phyloP scores from a whole-genome alignment of 2,797 vertebrate species.

The Mus spretus region DNA sequence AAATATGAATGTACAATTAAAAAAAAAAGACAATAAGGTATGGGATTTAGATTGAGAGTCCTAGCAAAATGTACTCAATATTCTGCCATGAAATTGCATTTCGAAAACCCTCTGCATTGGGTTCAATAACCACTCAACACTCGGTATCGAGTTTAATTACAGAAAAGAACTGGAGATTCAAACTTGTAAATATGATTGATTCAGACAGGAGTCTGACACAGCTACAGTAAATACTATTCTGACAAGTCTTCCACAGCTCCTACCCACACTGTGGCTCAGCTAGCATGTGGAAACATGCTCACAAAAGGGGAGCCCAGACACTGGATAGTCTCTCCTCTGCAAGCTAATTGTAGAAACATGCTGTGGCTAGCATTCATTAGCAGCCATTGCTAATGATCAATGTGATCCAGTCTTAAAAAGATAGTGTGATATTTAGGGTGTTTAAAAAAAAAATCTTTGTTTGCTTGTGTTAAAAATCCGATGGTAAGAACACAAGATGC shows the following conservation, averaged over 20 bases:
- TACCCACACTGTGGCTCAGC: background rate
- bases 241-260: background rate
- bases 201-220: background rate
- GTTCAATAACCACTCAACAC: background rate
- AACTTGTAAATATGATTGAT: background rate
- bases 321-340: background rate
- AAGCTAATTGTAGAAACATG: background rate
- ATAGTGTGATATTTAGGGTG: background rate
- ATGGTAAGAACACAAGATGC: background rate
- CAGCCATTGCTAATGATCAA: background rate
- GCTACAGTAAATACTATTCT: background rate
- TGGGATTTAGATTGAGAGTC: background rate
- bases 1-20: background rate
- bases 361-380: background rate
- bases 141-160: slow-evolving; percentile 9
- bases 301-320: background rate
- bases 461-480: background rate
- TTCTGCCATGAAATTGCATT: background rate
- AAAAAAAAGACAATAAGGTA: background rate
- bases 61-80: background rate
- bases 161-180: background rate
- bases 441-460: no score
- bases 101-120: background rate
- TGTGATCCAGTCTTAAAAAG: background rate
- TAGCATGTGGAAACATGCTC: background rate